A percentile compares a stretch with the other conserved stretches of the same genome.
Conservation (phyloP, 1,140 invertebrate species). For the Lepidotrigona ventralis region DNA sequence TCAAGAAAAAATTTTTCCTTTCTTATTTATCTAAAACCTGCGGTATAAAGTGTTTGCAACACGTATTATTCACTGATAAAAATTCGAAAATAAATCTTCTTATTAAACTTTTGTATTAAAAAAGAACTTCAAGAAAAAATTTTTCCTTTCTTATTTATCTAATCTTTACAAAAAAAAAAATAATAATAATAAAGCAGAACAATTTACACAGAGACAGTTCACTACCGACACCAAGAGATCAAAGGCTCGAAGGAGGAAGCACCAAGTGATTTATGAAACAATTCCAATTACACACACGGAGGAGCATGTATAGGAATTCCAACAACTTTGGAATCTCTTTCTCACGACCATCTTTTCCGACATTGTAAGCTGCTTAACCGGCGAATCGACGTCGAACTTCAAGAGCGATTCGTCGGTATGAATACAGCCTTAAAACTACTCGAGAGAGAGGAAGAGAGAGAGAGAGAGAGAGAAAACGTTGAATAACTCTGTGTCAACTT, state of each 20-base stretch:
- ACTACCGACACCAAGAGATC: background rate
- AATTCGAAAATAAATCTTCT: too few species aligned
- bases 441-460: too few species aligned
- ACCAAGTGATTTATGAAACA: background rate
- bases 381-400: background rate
- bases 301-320: background rate
- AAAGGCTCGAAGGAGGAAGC: background rate
- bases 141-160: too few species aligned
- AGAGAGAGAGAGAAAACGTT: background rate
- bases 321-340: background rate
- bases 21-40: too few species aligned
- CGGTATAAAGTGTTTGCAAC: too few species aligned
- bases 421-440: constrained; percentile 8
- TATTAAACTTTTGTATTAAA: too few species aligned
- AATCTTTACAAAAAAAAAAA: too few species aligned
- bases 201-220: background rate
- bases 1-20: too few species aligned
- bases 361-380: background rate
- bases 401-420: background rate
- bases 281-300: background rate
- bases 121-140: too few species aligned
- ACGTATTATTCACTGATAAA: too few species aligned
- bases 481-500: constrained; percentile 25
- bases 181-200: background rate
- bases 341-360: background rate